Evolutionary conservation across 2,797 vertebrate genomes (phyloP), one percentile per base, ranked within the genome.

Genomic region (Nannoperca australis): DNA sequence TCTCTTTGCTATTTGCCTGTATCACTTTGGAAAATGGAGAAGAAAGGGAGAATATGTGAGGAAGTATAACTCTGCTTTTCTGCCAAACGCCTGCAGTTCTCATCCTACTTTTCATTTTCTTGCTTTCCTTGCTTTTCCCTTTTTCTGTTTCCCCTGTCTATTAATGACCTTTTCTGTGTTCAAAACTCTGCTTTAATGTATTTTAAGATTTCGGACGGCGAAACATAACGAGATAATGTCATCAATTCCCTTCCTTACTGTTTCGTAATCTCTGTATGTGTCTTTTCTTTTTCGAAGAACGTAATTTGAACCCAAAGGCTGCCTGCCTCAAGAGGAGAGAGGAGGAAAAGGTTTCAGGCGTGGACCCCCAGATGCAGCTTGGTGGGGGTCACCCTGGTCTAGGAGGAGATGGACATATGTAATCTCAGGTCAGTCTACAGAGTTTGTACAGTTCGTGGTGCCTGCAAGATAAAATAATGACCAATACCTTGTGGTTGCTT

Each of bases 271-370:
- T 8, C 9, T 58, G 13, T 44, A 18, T 63, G 2, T 78, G 15
- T 78, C 22, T 7, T 61, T 70, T n/a, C n/a, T n/a, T 40, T 77
- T 65, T 36, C 38, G 53, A 92, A 99, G 98, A 99, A 88, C 97
- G 98, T 82, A 99, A 99, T 88, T 95, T 99, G 92, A 99, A 99
- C 91, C 98, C 98, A 60, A 99, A 99, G 93, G 97, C 97, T 0
- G 98, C 98, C 84, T 99, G 98, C 93, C 94, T 99, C 91, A 99
- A 99, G 85, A 97, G 98, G n/a, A 94, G 98, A 58, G 98, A 99
- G 90, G 98, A 99, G 83, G 98, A 99, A 89, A 99, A 99, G 65
- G 98, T 97, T 87, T 96, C 97, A 11, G 96, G 96, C 2, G 95
- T 96, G 73, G 98, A 99, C 70, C 95, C 97, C 73, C 97, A 97